Evolutionary conservation across 2,797 vertebrate species (phyloP).

Genomic region (Hydrolagus colliei): DNA sequence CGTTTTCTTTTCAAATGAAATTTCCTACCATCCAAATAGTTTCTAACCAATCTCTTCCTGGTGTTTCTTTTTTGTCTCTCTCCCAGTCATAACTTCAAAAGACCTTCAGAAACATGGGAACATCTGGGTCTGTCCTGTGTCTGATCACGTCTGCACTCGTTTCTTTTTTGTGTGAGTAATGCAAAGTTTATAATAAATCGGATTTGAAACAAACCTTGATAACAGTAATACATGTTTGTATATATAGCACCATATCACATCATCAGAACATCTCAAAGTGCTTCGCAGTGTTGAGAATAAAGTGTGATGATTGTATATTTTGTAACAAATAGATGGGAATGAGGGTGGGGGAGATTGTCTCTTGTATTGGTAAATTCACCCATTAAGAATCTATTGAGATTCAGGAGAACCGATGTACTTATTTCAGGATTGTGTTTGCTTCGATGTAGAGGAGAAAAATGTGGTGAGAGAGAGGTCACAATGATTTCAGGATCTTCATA

Average conservation of each 20-base stretch:
- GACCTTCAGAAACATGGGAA: conserved; percentile 98
- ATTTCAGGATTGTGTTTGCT: background rate
- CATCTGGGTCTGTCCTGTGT: conserved; percentile 98
- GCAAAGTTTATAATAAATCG: background rate
- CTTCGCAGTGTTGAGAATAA: too few species aligned
- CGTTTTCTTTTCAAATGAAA: background rate
- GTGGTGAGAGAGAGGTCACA: too few species aligned
- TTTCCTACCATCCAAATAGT: background rate
- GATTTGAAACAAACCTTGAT: background rate
- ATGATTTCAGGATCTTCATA: too few species aligned
- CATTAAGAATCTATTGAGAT: background rate
- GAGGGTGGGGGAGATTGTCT: too few species aligned
- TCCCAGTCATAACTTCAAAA: conserved; percentile 93
- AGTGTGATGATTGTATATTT: too few species aligned
- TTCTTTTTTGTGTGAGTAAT: conserved; percentile 97
- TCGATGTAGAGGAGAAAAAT: background rate
- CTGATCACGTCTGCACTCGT: conserved; percentile 95
- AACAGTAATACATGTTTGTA: too few species aligned
- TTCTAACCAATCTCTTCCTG: background rate
- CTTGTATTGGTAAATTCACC: too few species aligned
- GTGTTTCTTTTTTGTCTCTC: conserved; percentile 19
- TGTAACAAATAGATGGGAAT: too few species aligned
- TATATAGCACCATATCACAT: too few species aligned
- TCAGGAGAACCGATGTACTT: background rate
- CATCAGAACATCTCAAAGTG: too few species aligned